Evolutionary conservation across 2,797 vertebrate species (phyloP), one percentile per base, ranked within the genome.

Genomic region (Buphagus erythrorhynchus): DNA sequence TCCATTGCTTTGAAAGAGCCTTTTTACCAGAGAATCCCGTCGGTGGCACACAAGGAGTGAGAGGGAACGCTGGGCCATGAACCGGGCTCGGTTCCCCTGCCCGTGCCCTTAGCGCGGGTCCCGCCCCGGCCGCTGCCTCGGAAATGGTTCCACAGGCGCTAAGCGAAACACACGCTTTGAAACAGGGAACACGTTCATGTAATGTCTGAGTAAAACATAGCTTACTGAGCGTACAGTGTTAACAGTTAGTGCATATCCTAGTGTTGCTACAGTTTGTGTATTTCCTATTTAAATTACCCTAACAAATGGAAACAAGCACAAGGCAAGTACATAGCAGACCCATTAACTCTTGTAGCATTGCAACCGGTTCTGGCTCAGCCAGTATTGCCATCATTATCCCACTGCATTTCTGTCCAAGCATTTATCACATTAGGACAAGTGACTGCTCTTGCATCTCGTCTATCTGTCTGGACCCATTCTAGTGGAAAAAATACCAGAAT

Each of bases 141-240:
- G 6, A 49, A 21, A 3, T 7, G 9, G 3, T 29, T 19, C 21
- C 24, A 1, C 3, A 5, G 42, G 19, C 1, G n/a, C 55, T 14
- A 2, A 40, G 31, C 7, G 15, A 33, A 14, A 5, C 51, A 3
- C 42, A 3, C 2, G 4, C 20, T 17, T 6, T 11, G 51, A 48
- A 25, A 46, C 43, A 0, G 3, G 5, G 21, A 42, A 19, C 20
- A 2, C 31, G 5, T 19, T 21, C 52, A 3, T 2, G 5, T 6
- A 18, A 15, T 18, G 51, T n/a, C 52, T 49, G 54, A 9, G 62
- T 20, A 11, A 54, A 63, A 28, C 12, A 2, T 1, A 10, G 14
- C 16, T 76, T 28, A 13, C 17, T 1, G 8, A 31, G 9, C 1
- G 1, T 7, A 9, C 3, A 2, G 16, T 1, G 31, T 45, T 38